A percentile compares a stretch with the other conserved stretches of the same genome.
Evolutionary conservation across 1,140 invertebrate genomes (phyloP).

Genomic region (Solen grandis): DNA sequence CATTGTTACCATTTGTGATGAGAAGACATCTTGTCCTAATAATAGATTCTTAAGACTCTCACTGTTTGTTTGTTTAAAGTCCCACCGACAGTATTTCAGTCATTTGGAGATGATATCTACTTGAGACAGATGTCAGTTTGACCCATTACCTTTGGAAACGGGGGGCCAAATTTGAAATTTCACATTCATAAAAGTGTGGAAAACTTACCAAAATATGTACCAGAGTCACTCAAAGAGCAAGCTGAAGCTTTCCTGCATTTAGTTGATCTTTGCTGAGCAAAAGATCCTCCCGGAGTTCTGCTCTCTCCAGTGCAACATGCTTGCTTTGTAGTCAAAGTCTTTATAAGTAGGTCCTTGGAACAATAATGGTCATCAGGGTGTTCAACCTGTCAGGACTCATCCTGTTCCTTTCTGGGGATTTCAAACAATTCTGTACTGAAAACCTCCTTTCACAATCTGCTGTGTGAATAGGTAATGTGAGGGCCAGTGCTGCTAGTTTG

Average conservation of each 20-base stretch:
- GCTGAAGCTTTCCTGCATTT: not conserved
- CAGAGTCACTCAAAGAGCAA: not conserved
- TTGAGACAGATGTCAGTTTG: too few species aligned
- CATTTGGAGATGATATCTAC: too few species aligned
- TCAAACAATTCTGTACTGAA: not conserved
- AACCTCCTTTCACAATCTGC: not conserved
- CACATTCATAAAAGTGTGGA: not conserved
- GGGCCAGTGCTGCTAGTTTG: constrained; percentile 2
- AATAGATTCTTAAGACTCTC: too few species aligned
- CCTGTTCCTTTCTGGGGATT: not conserved
- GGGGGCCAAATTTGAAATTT: not conserved
- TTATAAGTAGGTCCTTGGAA: not conserved
- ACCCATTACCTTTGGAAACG: not conserved
- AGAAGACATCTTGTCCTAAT: too few species aligned
- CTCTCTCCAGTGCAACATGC: not conserved
- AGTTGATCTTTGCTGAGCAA: not conserved
- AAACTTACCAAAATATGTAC: not conserved
- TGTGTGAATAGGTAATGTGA: constrained; percentile 8
- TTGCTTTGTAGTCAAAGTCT: not conserved
- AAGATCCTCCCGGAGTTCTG: not conserved
- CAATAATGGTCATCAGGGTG: not conserved
- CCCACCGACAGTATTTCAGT: too few species aligned
- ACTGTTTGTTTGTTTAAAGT: too few species aligned
- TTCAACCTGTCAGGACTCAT: not conserved
- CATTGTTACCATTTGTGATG: too few species aligned